A percentile compares a stretch with the other conserved stretches of the same genome.
Evolutionary conservation across 2,113 vertebrate species (phyloP).

Genomic region (Muscicapa adusta): DNA sequence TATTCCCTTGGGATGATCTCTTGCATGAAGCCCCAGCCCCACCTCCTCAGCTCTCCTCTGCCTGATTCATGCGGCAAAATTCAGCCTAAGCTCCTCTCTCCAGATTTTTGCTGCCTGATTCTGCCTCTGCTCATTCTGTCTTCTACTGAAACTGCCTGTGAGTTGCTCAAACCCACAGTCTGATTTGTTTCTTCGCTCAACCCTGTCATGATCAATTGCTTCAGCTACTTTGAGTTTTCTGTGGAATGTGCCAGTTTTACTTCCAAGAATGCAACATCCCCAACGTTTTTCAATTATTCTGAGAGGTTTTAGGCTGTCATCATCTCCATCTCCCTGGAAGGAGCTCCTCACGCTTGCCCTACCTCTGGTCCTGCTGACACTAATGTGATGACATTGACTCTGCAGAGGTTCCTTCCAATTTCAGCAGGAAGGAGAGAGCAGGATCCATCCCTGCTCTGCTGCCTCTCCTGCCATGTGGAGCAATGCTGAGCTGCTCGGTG

Average conservation of each 20-base stretch:
- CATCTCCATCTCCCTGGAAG: not conserved
- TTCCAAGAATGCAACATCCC: conserved; percentile 36
- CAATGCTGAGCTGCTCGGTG: not conserved
- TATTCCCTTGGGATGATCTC: not conserved
- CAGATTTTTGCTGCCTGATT: not conserved
- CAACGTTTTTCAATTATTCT: conserved; percentile 42
- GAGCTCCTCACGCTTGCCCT: not conserved
- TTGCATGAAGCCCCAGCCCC: not conserved
- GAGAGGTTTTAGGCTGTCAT: conserved; percentile 51
- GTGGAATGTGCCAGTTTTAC: conserved; percentile 27
- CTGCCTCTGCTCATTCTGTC: not conserved
- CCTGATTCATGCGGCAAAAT: not conserved
- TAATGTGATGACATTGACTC: conserved; percentile 19
- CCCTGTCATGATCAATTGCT: conserved; percentile 32
- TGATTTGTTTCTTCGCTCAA: not conserved
- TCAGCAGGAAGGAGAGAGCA: not conserved
- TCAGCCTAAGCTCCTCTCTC: not conserved
- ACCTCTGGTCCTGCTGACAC: not conserved
- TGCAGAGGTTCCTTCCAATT: not conserved
- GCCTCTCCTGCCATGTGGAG: conserved; percentile 32
- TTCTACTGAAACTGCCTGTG: not conserved
- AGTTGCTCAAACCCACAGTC: not conserved
- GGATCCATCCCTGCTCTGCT: not conserved
- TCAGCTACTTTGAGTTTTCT: not conserved
- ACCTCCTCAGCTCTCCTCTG: not conserved